These are phyloP conservation scores for Corythoichthys haematopterus DNA, from an alignment of 2,113 vertebrate species.

Conservation along the genomic window DNA sequence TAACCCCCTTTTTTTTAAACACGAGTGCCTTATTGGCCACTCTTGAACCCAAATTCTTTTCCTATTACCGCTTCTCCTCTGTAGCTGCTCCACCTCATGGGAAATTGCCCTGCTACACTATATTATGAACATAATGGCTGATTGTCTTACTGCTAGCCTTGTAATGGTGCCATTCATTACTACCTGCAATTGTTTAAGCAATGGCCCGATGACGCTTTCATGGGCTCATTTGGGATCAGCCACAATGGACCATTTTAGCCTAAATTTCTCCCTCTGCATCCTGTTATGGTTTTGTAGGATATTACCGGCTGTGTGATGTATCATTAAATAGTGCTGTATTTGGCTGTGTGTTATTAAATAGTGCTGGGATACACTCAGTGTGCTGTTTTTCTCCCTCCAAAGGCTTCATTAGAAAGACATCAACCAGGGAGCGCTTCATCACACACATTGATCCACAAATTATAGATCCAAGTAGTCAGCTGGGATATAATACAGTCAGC, in stretches of 20 bases:
- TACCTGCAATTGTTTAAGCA: slow-evolving; percentile 40
- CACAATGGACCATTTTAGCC: slow-evolving; percentile 20
- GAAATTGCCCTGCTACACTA: slow-evolving; percentile 18
- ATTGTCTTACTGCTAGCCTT: slow-evolving; percentile 23
- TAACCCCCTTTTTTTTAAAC: background rate
- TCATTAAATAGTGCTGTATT: slow-evolving; percentile 15
- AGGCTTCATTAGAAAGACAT: slow-evolving; percentile 53
- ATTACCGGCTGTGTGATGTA: slow-evolving; percentile 21
- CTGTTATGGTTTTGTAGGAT: slow-evolving; percentile 8
- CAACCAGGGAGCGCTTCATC: slow-evolving; percentile 43
- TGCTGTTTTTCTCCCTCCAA: slow-evolving; percentile 28
- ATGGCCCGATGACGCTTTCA: slow-evolving; percentile 22
- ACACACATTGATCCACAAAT: slow-evolving; percentile 20
- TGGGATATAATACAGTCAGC: background rate
- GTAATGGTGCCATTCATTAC: slow-evolving; percentile 32
- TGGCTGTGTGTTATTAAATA: background rate
- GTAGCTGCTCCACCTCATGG: slow-evolving; percentile 12
- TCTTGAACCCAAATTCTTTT: background rate
- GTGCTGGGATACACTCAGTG: background rate
- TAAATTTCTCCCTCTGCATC: slow-evolving; percentile 24
- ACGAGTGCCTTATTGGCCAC: background rate
- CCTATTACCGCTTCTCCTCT: slow-evolving; percentile 1
- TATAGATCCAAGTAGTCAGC: slow-evolving; percentile 26
- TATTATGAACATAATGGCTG: slow-evolving; percentile 9
- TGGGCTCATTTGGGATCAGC: slow-evolving; percentile 17